A percentile compares a stretch with the other conserved stretches of the same genome.
Evolutionary conservation across 2,888 invertebrate genomes (phyloP).

Genomic region (Callinectes sapidus): DNA sequence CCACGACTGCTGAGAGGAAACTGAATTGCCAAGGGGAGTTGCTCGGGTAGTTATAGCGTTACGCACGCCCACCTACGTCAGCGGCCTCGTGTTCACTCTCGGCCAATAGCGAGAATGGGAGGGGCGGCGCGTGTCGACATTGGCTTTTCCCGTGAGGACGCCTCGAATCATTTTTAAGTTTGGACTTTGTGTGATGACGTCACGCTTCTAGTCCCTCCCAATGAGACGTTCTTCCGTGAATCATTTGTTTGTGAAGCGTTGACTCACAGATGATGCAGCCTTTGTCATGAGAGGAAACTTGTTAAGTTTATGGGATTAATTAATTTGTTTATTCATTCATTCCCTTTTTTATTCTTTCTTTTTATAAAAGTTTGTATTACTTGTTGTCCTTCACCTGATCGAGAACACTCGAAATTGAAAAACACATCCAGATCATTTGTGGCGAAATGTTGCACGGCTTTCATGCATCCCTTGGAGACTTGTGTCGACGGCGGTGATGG

Average conservation of each 20-base stretch:
- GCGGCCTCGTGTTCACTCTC: slow-evolving; percentile 32
- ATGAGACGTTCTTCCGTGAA: slow-evolving; percentile 40
- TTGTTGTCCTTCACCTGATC: slow-evolving; percentile 13
- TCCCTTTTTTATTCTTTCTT: background rate
- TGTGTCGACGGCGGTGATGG: background rate
- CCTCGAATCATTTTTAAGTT: slow-evolving; percentile 52
- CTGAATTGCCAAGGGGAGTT: slow-evolving; percentile 44
- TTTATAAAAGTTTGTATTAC: background rate
- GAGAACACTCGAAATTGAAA: background rate
- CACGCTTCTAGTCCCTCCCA: slow-evolving; percentile 48
- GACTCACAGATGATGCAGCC: slow-evolving; percentile 50
- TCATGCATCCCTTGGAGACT: slow-evolving; percentile 43
- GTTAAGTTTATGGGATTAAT: background rate
- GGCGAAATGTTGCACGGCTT: background rate
- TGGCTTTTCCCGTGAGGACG: slow-evolving; percentile 44
- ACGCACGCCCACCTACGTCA: slow-evolving; percentile 60
- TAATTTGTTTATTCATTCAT: background rate
- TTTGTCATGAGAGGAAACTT: background rate
- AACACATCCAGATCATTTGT: background rate
- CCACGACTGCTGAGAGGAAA: slow-evolving; percentile 15
- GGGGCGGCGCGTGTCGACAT: background rate
- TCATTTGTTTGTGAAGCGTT: slow-evolving; percentile 52
- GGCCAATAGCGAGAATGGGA: slow-evolving; percentile 51
- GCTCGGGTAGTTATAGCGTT: slow-evolving; percentile 48
- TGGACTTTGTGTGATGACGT: slow-evolving; percentile 52